A percentile compares a stretch with the other conserved stretches of the same genome.
These are phyloP conservation scores for Siniperca knerii DNA, from an alignment of 2,113 vertebrate species.

Conservation along the genomic window DNA sequence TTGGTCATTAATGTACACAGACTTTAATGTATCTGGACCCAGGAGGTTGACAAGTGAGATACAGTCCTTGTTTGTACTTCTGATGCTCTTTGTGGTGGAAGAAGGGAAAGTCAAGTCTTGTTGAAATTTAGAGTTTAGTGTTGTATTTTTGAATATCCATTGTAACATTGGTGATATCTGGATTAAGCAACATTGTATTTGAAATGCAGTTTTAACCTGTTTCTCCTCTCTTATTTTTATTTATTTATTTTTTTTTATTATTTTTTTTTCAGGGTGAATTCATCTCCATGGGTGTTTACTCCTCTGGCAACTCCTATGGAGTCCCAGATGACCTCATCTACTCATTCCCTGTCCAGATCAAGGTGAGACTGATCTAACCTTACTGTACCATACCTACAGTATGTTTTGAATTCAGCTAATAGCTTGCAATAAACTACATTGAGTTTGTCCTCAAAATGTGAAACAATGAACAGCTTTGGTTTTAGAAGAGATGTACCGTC, in stretches of 20 bases:
- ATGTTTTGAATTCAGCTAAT: background rate
- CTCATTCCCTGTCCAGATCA: constrained; percentile 96
- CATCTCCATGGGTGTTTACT: constrained; percentile 96
- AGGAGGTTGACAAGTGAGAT: background rate
- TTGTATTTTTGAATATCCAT: background rate
- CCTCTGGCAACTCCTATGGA: constrained; percentile 91
- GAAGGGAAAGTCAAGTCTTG: background rate
- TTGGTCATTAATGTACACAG: background rate
- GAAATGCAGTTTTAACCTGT: background rate
- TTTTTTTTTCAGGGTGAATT: constrained; percentile 88
- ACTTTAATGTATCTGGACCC: too few relatives aligned
- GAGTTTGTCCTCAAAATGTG: background rate
- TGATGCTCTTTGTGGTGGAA: background rate
- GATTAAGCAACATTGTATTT: background rate
- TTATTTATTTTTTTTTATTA: too few relatives aligned
- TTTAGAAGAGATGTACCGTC: background rate
- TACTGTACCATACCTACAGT: too few relatives aligned
- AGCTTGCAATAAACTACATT: background rate
- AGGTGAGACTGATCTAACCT: constrained; percentile 81
- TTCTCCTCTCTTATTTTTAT: background rate
- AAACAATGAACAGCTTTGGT: background rate
- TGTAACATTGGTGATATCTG: background rate
- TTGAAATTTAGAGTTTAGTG: background rate
- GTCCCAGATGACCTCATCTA: constrained; percentile 93
- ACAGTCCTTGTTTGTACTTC: background rate